Conservation (phyloP, 2,113 vertebrate genomes). For the Zootoca vivipara region DNA sequence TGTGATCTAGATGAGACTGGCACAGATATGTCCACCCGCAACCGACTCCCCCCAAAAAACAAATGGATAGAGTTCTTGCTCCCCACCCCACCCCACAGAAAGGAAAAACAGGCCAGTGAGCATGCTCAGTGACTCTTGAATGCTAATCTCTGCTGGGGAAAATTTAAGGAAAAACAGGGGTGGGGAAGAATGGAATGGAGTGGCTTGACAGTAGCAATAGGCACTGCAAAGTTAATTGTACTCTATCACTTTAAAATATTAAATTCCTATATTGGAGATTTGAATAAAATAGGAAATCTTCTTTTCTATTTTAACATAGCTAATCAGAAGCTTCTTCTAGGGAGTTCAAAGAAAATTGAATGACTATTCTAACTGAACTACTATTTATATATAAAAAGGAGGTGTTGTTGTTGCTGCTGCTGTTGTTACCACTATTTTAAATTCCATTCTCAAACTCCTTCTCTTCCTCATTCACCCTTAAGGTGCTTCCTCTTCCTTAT, state of each 20-base stretch:
- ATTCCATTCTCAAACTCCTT: neutral
- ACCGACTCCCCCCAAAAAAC: too few species aligned
- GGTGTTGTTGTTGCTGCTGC: neutral
- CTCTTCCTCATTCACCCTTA: neutral
- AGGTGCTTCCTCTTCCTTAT: neutral
- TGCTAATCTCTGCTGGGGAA: too few species aligned
- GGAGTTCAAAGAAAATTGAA: neutral
- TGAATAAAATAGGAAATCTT: neutral
- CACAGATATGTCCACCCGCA: neutral
- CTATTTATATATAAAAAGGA: neutral
- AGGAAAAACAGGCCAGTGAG: neutral
- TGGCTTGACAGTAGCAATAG: too few species aligned
- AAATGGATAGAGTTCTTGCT: too few species aligned
- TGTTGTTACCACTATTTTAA: neutral
- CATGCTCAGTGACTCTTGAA: too few species aligned
- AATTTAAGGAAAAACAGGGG: too few species aligned
- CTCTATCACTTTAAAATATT: neutral
- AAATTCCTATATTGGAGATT: neutral
- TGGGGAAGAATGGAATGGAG: too few species aligned
- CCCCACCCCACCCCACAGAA: too few species aligned
- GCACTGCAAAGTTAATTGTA: neutral
- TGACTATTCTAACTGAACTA: neutral
- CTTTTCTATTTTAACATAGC: neutral
- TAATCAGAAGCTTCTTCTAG: neutral
- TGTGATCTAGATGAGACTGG: neutral